Evolutionary conservation across 2,113 vertebrate species (phyloP).

Genomic region (Ornithorhynchus anatinus): DNA sequence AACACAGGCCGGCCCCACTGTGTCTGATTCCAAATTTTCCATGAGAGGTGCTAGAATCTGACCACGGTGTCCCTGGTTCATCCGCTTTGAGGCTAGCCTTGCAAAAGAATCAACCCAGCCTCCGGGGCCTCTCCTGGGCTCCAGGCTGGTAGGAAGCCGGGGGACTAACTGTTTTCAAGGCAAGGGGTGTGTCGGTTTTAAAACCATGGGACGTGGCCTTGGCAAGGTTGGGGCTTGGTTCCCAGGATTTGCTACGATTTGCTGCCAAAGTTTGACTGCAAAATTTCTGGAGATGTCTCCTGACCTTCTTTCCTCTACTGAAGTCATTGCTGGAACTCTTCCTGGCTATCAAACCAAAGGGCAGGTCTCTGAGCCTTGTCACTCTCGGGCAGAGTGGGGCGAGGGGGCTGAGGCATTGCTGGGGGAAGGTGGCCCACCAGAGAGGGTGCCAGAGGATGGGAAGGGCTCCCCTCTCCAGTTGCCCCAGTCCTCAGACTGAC

Average conservation of each 20-base stretch:
- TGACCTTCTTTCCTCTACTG: not conserved
- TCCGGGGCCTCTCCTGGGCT: not conserved
- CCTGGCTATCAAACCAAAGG: not conserved
- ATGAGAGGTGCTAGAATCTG: constrained; percentile 14
- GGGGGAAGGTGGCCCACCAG: not conserved
- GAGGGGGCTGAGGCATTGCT: not conserved
- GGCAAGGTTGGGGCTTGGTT: not conserved
- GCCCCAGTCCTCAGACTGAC: not conserved
- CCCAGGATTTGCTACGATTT: constrained; percentile 2
- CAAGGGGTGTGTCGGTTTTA: not conserved
- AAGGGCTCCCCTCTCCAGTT: not conserved
- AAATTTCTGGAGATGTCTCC: constrained; percentile 13
- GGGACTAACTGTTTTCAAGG: not conserved
- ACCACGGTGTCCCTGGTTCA: not conserved
- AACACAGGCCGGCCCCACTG: not conserved
- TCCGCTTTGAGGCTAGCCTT: not conserved
- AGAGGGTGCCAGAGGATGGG: not conserved
- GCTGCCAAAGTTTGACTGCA: not conserved
- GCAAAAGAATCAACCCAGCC: not conserved
- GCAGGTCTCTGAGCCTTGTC: not conserved
- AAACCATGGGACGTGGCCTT: not conserved
- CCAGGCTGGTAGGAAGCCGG: fast-evolving
- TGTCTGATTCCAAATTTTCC: not conserved
- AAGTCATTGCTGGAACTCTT: not conserved
- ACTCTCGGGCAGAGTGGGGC: not conserved